phyloP scores from a whole-genome alignment of 2,888 invertebrate genomes.

The Phalera bucephala region DNA sequence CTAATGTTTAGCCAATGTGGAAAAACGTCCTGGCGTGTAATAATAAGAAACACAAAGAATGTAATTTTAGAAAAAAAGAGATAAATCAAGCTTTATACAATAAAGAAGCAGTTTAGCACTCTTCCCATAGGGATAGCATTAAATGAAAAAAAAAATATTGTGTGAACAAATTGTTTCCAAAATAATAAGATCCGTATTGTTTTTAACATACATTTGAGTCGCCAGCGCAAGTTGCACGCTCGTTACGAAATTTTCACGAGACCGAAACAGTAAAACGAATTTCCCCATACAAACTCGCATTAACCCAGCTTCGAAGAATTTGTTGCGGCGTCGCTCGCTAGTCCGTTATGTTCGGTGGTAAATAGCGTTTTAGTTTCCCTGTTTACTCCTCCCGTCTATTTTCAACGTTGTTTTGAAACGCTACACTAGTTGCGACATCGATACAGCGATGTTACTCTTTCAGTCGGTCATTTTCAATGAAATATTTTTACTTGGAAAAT shows the following conservation, averaged over 20 bases:
- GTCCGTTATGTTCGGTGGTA: slow-evolving; percentile 38
- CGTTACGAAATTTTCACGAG: slow-evolving; percentile 50
- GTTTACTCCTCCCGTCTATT: slow-evolving; percentile 44
- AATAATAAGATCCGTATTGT: slow-evolving; percentile 45
- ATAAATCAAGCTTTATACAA: too few relatives aligned
- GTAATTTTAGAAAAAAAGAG: too few relatives aligned
- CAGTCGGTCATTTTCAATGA: neutral
- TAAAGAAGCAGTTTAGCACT: slow-evolving; percentile 13
- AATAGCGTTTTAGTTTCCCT: slow-evolving; percentile 40
- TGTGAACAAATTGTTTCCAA: slow-evolving; percentile 42
- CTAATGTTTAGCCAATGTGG: too few relatives aligned
- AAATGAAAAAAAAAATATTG: slow-evolving; percentile 23
- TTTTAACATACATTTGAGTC: slow-evolving; percentile 45
- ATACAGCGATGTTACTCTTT: slow-evolving; percentile 13
- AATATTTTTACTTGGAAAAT: slow-evolving; percentile 3
- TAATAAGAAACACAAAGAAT: too few relatives aligned
- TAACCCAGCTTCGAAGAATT: slow-evolving; percentile 53
- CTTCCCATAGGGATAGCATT: slow-evolving; percentile 16
- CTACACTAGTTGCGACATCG: slow-evolving; percentile 25
- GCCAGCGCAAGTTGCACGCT: slow-evolving; percentile 32
- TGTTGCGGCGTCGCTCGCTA: slow-evolving; percentile 37
- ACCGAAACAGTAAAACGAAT: slow-evolving; percentile 55
- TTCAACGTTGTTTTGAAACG: slow-evolving; percentile 36
- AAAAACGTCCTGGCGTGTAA: too few relatives aligned
- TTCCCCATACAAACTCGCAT: slow-evolving; percentile 53